A percentile compares a stretch with the other conserved stretches of the same genome.
phyloP scores from a whole-genome alignment of 2,888 invertebrate species.

The Arrhopalites spinosus region DNA sequence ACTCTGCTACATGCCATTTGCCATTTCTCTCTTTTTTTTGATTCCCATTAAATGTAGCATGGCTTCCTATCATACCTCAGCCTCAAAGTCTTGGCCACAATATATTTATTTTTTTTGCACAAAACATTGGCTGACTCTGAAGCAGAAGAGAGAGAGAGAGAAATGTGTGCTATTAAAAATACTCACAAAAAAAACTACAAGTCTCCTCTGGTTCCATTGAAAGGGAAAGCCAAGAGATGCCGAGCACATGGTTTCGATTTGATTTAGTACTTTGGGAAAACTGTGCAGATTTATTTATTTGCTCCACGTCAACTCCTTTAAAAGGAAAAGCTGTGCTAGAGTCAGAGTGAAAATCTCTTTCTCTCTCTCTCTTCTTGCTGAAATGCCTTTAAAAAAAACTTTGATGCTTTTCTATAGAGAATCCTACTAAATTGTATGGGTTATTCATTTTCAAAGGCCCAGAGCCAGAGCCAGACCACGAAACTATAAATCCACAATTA shows the following conservation, averaged over 20 bases:
- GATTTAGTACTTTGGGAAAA: slow-evolving; percentile 8
- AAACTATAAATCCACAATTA: neutral
- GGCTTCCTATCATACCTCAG: too few species aligned
- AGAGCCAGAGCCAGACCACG: neutral
- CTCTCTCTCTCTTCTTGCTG: neutral
- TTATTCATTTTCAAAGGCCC: neutral
- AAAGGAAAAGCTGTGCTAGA: slow-evolving; percentile 3
- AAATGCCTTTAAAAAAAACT: too few species aligned
- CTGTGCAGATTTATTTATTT: slow-evolving; percentile 12
- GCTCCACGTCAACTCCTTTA: slow-evolving; percentile 5
- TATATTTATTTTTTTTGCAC: too few species aligned
- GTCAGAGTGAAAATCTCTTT: too few species aligned
- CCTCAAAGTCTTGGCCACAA: too few species aligned
- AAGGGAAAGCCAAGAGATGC: too few species aligned
- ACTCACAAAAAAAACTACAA: neutral
- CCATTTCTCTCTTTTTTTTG: too few species aligned
- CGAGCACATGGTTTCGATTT: slow-evolving; percentile 9
- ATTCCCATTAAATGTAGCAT: too few species aligned
- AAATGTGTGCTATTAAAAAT: neutral
- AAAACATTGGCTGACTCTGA: too few species aligned
- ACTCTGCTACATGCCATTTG: too few species aligned
- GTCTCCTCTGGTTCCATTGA: neutral
- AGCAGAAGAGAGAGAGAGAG: slow-evolving; percentile 1
- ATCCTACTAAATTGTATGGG: neutral
- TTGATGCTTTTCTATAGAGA: too few species aligned